Evolutionary conservation across 1,140 invertebrate species (phyloP), one percentile per base, ranked within the genome.

Genomic region (Aphelenchoides besseyi): DNA sequence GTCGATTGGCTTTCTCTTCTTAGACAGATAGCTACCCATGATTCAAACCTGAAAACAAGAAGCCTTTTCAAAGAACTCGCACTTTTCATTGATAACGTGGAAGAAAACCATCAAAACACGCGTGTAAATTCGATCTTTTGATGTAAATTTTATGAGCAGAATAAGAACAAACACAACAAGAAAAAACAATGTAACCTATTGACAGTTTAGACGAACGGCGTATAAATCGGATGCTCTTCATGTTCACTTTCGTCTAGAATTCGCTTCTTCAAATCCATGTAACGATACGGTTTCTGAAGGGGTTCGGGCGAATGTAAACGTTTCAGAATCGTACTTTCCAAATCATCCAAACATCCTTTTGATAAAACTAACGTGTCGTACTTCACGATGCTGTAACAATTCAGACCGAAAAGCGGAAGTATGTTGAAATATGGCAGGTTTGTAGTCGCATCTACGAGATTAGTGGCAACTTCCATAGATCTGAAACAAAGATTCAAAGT

Each of bases 311-410:
- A 88, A 85, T 95, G 87, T 2, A 95, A 84, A 70, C 91, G 89
- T 74, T 87, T 89, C n/a, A 97, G 82, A 32, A 98, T 80, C 86
- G 90, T 91, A 67, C 92, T 88, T 87, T 98, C 93, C 75, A 98
- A 90, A 76, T 88, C 87, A 80, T 94, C 89, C 0, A 92, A 89
- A 8, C 95, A 94, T 55, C 88, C 87, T 74, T 91, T 85, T 1
- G 95, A 97, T 0, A 98, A 83, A 0, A 98, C 90, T 16, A 98
- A 84, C 0, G 95, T 97, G 70, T 94, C 90, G 86, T 98, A 92
- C 87, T 98, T 98, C 36, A 98, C 84, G 92, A 98, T 96, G 64
- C 88, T 89, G 80, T 86, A 84, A 88, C 95, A 88, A 85, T 90
- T 90, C 41, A 90, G 81, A 63, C 89, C 93, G 88, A 95, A 97